Base-by-base conservation (phyloP, 2,113 vertebrate genomes). In the Phyllostomus discolor region DNA sequence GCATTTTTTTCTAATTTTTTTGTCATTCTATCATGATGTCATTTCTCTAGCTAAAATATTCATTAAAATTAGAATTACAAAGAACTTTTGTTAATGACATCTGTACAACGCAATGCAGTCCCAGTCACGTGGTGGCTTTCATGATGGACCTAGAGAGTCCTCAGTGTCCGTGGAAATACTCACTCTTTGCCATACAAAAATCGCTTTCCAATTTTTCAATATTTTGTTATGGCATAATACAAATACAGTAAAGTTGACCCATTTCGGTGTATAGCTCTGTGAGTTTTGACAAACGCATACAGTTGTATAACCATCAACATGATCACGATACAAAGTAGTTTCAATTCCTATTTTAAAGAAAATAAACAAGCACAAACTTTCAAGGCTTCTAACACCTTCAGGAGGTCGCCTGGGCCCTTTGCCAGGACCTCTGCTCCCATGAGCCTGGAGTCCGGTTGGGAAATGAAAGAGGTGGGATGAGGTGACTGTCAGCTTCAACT, bases 41-140 rank as follows among this genome's bases (percentile, higher is more conserved):
- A 78, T 88, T 87, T 87, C 69, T 83, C 41, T 78, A 94, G 62
- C 12, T 73, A 35, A 89, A 89, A 82, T 19, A 81, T 50, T 84
- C 78, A 94, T 95, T 57, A 94, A 66, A 81, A 72, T 85, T 35
- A 88, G 72, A 91, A 16, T 54, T 50, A 64, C 35, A 70, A 46
- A 85, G 33, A 64, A 57, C 78, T 78, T 80, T 85, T 84, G 78
- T 89, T 82, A 91, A 75, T 67, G 73, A 86, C 90, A 88, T 80
- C 64, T 28, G 15, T 38, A 7, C n/a, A 12, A 72, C 10, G 84
- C 82, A 79, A 86, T 38, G 59, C 28, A 50, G 33, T 54, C 84
- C 67, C 38, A 62, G 26, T 73, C 59, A 97, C 79, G 33, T 24
- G 57, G 31, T 73, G 20, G 33, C 76, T 92, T 92, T 83, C 38